These are phyloP conservation scores for Malacoraja senta DNA, from an alignment of 2,797 vertebrate species.

Conservation along the genomic window DNA sequence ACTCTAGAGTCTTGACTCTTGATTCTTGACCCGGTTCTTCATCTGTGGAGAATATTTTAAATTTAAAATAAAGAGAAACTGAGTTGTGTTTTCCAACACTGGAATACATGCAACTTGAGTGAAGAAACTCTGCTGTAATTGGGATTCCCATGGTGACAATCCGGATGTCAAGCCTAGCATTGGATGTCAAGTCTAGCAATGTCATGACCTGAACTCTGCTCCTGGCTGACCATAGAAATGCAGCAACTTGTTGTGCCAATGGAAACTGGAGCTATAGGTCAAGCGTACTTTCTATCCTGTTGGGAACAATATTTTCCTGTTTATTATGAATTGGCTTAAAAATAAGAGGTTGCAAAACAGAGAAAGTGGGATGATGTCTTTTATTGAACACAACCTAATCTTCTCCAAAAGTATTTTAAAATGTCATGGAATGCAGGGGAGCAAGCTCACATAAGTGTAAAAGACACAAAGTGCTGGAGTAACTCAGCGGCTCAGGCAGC, in stretches of 20 bases:
- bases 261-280: neutral
- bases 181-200: neutral
- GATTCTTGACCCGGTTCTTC: neutral
- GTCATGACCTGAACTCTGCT: neutral
- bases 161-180: neutral
- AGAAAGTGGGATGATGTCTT: neutral
- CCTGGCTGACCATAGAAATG: neutral
- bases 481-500: too few species aligned
- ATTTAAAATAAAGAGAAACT: neutral
- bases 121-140: neutral
- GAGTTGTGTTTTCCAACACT: neutral
- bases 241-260: too few species aligned
- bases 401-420: neutral
- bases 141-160: too few species aligned
- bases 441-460: neutral
- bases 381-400: neutral
- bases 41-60: too few species aligned
- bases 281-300: neutral
- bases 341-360: neutral
- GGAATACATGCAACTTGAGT: neutral
- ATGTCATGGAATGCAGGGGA: neutral
- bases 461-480: too few species aligned
- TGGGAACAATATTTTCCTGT: neutral
- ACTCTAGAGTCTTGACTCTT: too few species aligned
- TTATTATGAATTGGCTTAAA: neutral